phyloP scores from a whole-genome alignment of 1,140 invertebrate species.

The Zaprionus nigranus region DNA sequence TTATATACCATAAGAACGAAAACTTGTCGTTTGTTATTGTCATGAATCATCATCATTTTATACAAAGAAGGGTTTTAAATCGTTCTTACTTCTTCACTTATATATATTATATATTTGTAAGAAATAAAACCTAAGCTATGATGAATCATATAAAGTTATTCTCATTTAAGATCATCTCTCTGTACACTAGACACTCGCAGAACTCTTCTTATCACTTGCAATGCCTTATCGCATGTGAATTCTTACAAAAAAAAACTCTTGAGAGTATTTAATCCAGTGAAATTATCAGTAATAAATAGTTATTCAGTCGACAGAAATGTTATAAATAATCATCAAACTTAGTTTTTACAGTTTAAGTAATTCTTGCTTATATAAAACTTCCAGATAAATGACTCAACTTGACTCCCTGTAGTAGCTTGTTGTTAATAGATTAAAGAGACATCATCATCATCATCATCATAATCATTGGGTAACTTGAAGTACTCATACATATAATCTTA shows the following conservation, averaged over 20 bases:
- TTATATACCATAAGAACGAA: background rate
- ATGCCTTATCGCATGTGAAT: background rate
- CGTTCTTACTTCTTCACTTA: too few species aligned
- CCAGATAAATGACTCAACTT: slow-evolving; percentile 20
- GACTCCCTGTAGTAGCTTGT: slow-evolving; percentile 4
- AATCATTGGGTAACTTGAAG: slow-evolving; percentile 15
- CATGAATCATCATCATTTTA: background rate
- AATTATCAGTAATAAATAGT: slow-evolving; percentile 6
- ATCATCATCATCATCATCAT: slow-evolving; percentile 47
- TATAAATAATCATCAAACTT: background rate
- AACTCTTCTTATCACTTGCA: background rate
- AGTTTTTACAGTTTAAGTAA: background rate
- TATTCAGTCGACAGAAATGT: background rate
- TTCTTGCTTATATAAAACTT: background rate
- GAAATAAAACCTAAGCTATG: background rate
- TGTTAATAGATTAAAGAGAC: slow-evolving; percentile 47
- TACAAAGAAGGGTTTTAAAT: too few species aligned
- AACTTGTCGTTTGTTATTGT: background rate
- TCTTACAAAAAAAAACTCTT: background rate
- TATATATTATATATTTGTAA: too few species aligned
- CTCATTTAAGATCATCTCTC: background rate
- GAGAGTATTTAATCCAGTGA: background rate
- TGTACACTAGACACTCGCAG: background rate
- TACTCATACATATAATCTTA: slow-evolving; percentile 24
- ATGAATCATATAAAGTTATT: background rate